Evolutionary conservation across 2,888 invertebrate species (phyloP).

Genomic region (Lasioglossum figueresi): DNA sequence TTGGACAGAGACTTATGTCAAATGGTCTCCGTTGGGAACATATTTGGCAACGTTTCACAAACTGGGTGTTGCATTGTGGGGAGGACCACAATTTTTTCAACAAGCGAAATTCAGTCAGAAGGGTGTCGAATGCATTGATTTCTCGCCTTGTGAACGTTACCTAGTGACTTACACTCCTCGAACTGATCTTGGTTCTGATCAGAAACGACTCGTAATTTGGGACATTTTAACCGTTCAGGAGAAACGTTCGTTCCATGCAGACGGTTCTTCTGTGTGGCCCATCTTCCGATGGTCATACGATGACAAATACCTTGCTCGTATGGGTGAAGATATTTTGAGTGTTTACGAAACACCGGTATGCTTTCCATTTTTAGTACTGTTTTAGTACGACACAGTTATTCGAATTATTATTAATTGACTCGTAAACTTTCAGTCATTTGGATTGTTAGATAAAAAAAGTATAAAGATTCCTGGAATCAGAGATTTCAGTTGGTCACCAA

Average conservation of each 20-base stretch:
- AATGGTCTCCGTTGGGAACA: constrained; percentile 99
- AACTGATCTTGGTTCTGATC: constrained; percentile 88
- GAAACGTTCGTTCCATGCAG: constrained; percentile 95
- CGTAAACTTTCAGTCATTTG: constrained; percentile 89
- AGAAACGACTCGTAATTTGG: constrained; percentile 97
- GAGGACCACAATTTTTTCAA: constrained; percentile 96
- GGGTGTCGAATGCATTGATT: constrained; percentile 97
- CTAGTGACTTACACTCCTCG: constrained; percentile 97
- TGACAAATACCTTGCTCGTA: constrained; percentile 96
- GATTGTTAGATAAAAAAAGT: constrained; percentile 96
- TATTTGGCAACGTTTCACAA: constrained; percentile 98
- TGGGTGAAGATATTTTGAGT: constrained; percentile 93
- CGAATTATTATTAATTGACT: neutral
- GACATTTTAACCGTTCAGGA: constrained; percentile 97
- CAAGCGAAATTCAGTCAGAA: constrained; percentile 96
- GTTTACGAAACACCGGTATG: constrained; percentile 96
- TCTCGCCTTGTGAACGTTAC: constrained; percentile 99
- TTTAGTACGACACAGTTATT: neutral
- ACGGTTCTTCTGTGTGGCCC: constrained; percentile 94
- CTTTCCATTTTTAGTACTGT: neutral
- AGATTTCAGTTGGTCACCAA: constrained; percentile 99
- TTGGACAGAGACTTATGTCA: constrained; percentile 98
- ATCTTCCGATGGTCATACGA: constrained; percentile 99
- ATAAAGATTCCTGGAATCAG: constrained; percentile 95
- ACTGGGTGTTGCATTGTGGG: constrained; percentile 98